Evolutionary conservation across 2,113 vertebrate species (phyloP), one percentile per base, ranked within the genome.

Genomic region (Sylvia atricapilla): DNA sequence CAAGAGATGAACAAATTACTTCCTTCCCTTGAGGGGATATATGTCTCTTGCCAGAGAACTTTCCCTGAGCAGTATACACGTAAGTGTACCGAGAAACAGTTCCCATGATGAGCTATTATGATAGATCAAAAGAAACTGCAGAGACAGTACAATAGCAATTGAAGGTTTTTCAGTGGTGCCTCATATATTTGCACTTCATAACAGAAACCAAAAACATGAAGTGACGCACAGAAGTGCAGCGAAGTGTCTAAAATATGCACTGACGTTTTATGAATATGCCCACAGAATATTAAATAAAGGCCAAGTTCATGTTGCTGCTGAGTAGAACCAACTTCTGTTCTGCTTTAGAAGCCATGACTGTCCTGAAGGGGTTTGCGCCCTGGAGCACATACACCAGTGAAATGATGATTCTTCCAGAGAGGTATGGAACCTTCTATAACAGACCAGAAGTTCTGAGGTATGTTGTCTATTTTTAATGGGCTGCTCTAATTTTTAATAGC

Each of bases 131-230:
- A 88, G 90, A 86, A 86, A 70, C 27, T 19, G 6, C 59, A 75
- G 68, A 81, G 83, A 44, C 63, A 95, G 92, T 88, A 89, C 89
- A 95, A 94, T 75, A 72, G 73, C 80, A 95, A 73, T 78, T 91
- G 82, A 90, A 94, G 87, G 49, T 17, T 92, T 84, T 95, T 84
- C 81, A 89, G 70, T 90, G 41, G n/a, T 84, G 81, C 53, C 83
- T 95, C 79, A 86, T 64, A 41, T 81, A 94, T 94, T 91, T 94
- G 72, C 91, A 94, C 93, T 95, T 95, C 77, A 84, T 63, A 94
- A 83, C 68, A 92, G 90, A 92, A 92, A 86, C n/a, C 28, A 23
- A 91, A 94, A 87, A 46, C 93, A 84, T 76, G 75, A 94, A 93
- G 84, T 94, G 93, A 93, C 3, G 43, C 89, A 93, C 64, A 93